Base-by-base conservation (phyloP, 2,113 vertebrate genomes). In the Saccopteryx leptura region DNA sequence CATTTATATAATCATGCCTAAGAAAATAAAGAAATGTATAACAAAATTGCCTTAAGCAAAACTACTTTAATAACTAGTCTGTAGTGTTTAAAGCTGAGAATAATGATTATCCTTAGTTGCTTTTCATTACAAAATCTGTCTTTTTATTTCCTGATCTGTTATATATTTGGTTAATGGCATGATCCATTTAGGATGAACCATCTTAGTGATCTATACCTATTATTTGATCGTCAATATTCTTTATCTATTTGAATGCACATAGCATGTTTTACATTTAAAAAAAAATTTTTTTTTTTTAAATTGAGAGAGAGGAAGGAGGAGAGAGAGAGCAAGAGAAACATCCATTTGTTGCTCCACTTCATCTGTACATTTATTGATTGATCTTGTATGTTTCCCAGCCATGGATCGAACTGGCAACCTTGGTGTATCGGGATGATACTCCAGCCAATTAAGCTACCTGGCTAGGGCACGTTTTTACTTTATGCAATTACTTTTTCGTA, bases 111-210 rank as follows among this genome's bases (percentile, higher is more conserved):
- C 63, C 9, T 68, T 68, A 79, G 19, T 85, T 81, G 21, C 23
- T 94, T 95, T 91, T 94, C 50, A 79, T 82, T 84, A 81, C 74
- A 72, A 93, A 89, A 80, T 33, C 15, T 81, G 15, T 31, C 10
- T 85, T 91, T 95, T 91, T 75, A 76, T 85, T 93, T 93, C 7
- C 39, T 96, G 26, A 10, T 65, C 23, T 88, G 12, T 93, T 95
- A 39, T 13, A 54, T 74, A 80, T 63, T 94, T 97, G 82, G 3
- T 79, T 90, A 60, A 60, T 96, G 69, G 61, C 15, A 74, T 87
- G 46, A 61, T 85, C 17, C 48, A 63, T 68, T 84, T 94, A 83
- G 84, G 46, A 90, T 72, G 31, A 74, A 85, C 50, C 63, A 24
- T 75, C 11, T 71, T n/a, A 76, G 39, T 46, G 31, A 24, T 93